Base-by-base conservation (phyloP, 2,888 invertebrate species). In the Brassicogethes aeneus region DNA sequence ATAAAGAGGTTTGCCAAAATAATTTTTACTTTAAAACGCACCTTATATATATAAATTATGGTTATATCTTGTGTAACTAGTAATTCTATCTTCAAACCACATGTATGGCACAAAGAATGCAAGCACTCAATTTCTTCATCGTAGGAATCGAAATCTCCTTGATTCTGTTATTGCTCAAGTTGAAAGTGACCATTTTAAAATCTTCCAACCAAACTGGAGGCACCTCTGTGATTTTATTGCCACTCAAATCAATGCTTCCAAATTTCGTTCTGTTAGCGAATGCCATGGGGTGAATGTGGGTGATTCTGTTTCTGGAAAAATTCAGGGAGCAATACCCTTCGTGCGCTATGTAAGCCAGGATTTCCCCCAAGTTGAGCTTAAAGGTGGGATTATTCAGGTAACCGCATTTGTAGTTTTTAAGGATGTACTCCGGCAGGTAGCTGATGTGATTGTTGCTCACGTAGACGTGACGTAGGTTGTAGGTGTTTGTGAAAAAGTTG, bases 401-500 rank as follows among this genome's bases (percentile, higher is more conserved):
- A 12, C 32, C 32, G 12, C 32, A 32, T 32, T 32, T 32, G 14
- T 10, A 32, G 13, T 32, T 32, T 12, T 32, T 32, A 8, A 32
- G 32, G 12, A 32, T 13, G 13, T 32, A 32, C 12, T 12, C 32
- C 3, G 32, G 32, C 32, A 32, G 12, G 14, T 32, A 8, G 32
- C 32, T 32, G 14, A 32, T 8, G 10, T 10, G 14, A 32, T 35
- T 35, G 16, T 35, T 16, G 15, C 15, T 16, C 3, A 15, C 16
- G 15, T 35, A 8, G 15, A 35, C 10, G 10, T 35, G 15, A 16
- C 17, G 17, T 7, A 35, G 14, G 35, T 16, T 16, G 35, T 16
- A 16, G 3, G 14, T 35, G 17, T 35, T 35, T 10, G 17, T 16
- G 15, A 35, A 35, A 15, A 15, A 35, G 35, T 35, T 35, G 14